Evolutionary conservation across 1,140 invertebrate species (phyloP), one percentile per base, ranked within the genome.

Genomic region (Scaptomyza montana): DNA sequence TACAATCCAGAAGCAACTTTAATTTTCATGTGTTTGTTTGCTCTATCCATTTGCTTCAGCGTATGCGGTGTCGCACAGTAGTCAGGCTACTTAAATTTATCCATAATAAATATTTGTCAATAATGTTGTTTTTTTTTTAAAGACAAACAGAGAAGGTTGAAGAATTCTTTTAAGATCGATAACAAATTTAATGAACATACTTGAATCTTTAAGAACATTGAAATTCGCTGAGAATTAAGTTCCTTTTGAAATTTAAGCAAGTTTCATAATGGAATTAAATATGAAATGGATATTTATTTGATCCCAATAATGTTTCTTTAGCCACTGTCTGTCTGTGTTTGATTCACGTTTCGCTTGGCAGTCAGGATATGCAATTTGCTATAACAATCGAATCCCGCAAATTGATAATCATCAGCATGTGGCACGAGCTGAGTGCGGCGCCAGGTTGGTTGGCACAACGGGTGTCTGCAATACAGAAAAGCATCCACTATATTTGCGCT

Each of bases 1-100:
- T 86, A 74, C 41, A 69, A 61, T 60, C 59, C n/a, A 54, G 56
- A 74, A 74, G 57, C 57, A 62, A 82, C 79, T 82, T 78, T 65
- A 67, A 81, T 87, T 78, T 86, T 36, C 78, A 87, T 72, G 75
- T 86, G 53, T 70, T 77, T 80, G 78, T 81, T 75, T 81, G 78
- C 74, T 45, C 54, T 81, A 75, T 78, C 81, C 59, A 86, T 80
- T 77, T 77, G 25, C 57, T 30, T 7, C 43, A 51, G 39, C 19
- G n/a, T 36, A 46, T 12, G 5, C 12, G 36, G 49, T 47, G 66
- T 1, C 9, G 50, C 50, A 62, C 57, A 55, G 25, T 55, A 25
- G 21, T 25, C 2, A 0, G 21, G 64, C 19, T 9, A 12, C 2
- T 2, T 3, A 1, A 1, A 33, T 0, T 1, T 19, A 10, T 2